These are phyloP conservation scores for Leguminivora glycinivorella DNA, from an alignment of 1,140 invertebrate genomes.

Conservation along the genomic window DNA sequence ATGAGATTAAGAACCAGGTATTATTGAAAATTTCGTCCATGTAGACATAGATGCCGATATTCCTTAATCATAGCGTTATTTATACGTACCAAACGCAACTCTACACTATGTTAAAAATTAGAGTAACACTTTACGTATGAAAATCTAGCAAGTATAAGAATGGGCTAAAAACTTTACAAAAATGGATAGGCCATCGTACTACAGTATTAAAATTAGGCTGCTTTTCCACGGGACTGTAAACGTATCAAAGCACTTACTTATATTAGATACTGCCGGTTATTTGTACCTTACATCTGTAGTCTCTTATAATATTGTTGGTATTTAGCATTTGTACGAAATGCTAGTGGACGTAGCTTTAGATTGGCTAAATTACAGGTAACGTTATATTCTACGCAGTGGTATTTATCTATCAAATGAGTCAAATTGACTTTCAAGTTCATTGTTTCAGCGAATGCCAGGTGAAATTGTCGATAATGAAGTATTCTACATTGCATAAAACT, in stretches of 20 bases:
- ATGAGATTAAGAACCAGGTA: neutral
- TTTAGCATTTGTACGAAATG: neutral
- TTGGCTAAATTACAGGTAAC: neutral
- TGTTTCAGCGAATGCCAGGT: neutral
- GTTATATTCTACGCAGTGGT: neutral
- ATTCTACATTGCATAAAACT: neutral
- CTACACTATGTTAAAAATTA: slow-evolving; percentile 49
- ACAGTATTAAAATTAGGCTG: slow-evolving; percentile 37
- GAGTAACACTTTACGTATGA: slow-evolving; percentile 61
- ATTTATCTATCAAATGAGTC: neutral
- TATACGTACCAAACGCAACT: slow-evolving; percentile 31
- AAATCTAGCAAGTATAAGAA: slow-evolving; percentile 50
- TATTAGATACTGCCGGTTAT: slow-evolving; percentile 54
- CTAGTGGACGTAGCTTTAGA: slow-evolving; percentile 13
- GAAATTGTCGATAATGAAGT: neutral
- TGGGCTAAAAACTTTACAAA: slow-evolving; percentile 43
- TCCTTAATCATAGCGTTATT: neutral
- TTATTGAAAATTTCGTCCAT: neutral
- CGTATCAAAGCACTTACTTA: slow-evolving; percentile 33
- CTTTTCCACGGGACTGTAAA: slow-evolving; percentile 26
- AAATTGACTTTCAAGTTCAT: slow-evolving; percentile 4
- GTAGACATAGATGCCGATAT: neutral
- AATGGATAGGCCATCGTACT: slow-evolving; percentile 43
- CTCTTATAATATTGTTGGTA: slow-evolving; percentile 6
- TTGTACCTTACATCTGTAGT: slow-evolving; percentile 54